Base-by-base conservation (phyloP, 2,113 vertebrate species). In the Hepsetus odoe region DNA sequence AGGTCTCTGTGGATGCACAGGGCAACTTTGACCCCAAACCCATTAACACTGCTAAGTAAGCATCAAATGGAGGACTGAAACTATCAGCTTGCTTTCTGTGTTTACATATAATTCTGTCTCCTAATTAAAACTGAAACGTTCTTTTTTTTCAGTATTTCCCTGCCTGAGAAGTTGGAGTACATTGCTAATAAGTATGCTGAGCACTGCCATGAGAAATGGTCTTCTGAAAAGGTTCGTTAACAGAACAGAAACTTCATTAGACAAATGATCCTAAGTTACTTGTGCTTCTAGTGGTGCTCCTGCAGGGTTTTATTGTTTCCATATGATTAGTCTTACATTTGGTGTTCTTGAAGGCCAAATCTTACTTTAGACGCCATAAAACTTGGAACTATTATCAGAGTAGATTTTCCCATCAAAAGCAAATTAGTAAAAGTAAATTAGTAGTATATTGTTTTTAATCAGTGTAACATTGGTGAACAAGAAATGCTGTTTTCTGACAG, bases 1-100 rank as follows among this genome's bases (percentile, higher is more conserved):
- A 97, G 83, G 85, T 88, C 22, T 95, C 96, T 1, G 87, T 99
- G 87, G 97, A 99, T 62, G 90, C 94, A 59, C 94, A 99, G 82
- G 97, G 97, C 83, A 96, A 98, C 92, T 99, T 98, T 92, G 97
- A 98, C 86, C 97, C 97, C 71, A 96, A 95, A 85, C 96, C 97
- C 26, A 92, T 98, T 85, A 97, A 85, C 87, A 98, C 97, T 68
- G 83, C 92, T 85, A 97, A 98, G 97, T 99, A 85, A 95, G 96
- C 93, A 51, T 53, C 28, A 44, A 46, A 28, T 10, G 30, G 55
- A 59, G 10, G 16, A 28, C 40, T 11, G 16, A 18, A 18, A 13
- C 5, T n/a, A n/a, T 38, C 58, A 32, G 12, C 26, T 32, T 30
- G 30, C 24, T 35, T 22, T 35, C 13, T 44, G 18, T 18, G 10